Evolutionary conservation across 2,888 invertebrate genomes (phyloP), one percentile per base, ranked within the genome.

Genomic region (Hirtodrosophila alboralis): DNA sequence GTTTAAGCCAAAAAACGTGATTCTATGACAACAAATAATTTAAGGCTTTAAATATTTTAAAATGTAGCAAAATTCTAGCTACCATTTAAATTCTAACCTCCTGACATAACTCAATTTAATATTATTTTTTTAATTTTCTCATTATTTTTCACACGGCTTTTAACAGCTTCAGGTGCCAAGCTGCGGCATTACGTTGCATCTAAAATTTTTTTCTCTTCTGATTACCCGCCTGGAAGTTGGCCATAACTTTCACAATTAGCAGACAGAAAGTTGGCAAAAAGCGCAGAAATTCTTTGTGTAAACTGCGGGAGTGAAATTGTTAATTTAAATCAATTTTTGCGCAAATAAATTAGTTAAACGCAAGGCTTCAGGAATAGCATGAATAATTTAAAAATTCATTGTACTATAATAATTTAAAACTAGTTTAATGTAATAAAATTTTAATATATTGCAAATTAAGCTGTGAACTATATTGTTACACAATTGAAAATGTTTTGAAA

Each of bases 191-290:
- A 30, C 13, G 27, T 6, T 28, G 21, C 52, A 60, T 31, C 38
- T 16, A 13, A 12, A 28, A 31, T 41, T 28, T 14, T 44, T n/a
- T n/a, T n/a, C n/a, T n/a, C n/a, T n/a, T n/a, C 54, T 9, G 10
- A n/a, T 36, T 13, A 41, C 9, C 28, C 27, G n/a, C 37, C 27
- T 12, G 30, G 16, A 53, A 49, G 43, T 27, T 31, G 41, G 66
- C 57, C 58, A 76, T 73, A 69, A 73, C 58, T 73, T 72, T 48
- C 41, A 65, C 76, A 76, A 76, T 76, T 76, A 79, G 60, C 60
- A 36, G 45, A 43, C 14, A 18, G 33, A 68, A 68, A 48, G 57
- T 59, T 59, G 40, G 40, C 41, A 8, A 57, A 57, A 57, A 52
- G 57, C 37, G 18, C 31, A 27, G 27, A 40, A 51, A 67, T 54